A percentile compares a stretch with the other conserved stretches of the same genome.
These are phyloP conservation scores for Operophtera brumata DNA, from an alignment of 2,888 invertebrate species.

Conservation along the genomic window DNA sequence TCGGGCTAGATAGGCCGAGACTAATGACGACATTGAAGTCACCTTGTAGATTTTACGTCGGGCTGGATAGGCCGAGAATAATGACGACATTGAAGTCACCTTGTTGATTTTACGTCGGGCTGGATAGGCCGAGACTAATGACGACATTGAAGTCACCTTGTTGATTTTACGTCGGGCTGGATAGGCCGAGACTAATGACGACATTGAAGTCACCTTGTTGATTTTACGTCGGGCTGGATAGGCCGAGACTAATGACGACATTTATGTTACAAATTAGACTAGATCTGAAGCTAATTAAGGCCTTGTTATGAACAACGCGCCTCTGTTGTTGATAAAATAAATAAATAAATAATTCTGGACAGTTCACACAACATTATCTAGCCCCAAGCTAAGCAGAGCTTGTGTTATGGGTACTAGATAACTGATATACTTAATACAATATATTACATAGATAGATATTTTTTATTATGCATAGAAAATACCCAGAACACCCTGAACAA, in stretches of 20 bases:
- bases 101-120: constrained; percentile 9
- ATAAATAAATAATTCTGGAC: too few species aligned
- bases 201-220: constrained; percentile 9
- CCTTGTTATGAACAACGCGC: too few species aligned
- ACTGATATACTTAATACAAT: too few species aligned
- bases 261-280: not conserved
- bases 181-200: not conserved
- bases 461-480: too few species aligned
- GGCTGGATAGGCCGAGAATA: not conserved
- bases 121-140: not conserved
- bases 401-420: too few species aligned
- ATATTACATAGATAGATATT: too few species aligned
- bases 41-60: constrained; percentile 12
- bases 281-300: too few species aligned
- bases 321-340: too few species aligned
- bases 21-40: constrained; percentile 4
- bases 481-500: too few species aligned
- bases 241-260: not conserved
- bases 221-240: constrained; percentile 3
- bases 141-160: constrained; percentile 7
- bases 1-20: not conserved
- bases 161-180: constrained; percentile 8
- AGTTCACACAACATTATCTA: too few species aligned
- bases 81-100: constrained; percentile 7
- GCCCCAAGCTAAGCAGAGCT: too few species aligned